A percentile compares a stretch with the other conserved stretches of the same genome.
These are phyloP conservation scores for Drosophila anomalata DNA, from an alignment of 2,888 invertebrate genomes.

Conservation along the genomic window DNA sequence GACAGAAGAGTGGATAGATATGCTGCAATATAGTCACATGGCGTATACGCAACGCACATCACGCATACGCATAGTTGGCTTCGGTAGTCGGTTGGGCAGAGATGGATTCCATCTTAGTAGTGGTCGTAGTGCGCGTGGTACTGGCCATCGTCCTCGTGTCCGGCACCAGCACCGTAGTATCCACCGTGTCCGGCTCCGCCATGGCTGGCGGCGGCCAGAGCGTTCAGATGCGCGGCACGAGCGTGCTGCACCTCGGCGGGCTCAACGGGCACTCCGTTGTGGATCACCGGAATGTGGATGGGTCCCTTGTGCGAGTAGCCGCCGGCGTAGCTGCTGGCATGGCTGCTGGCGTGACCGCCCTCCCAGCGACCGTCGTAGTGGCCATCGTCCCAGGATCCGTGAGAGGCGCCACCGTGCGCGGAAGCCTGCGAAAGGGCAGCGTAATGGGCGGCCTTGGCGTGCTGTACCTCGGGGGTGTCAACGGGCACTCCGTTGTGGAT, in stretches of 20 bases:
- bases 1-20: constrained; percentile 18
- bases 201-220: constrained; percentile 82
- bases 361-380: constrained; percentile 76
- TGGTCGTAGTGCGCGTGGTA: constrained; percentile 76
- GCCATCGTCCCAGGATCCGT: constrained; percentile 73
- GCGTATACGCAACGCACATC: constrained; percentile 14
- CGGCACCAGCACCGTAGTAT: constrained; percentile 71
- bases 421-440: constrained; percentile 82
- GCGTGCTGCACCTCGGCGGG: constrained; percentile 85
- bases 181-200: constrained; percentile 59
- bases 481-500: constrained; percentile 84
- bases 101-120: constrained; percentile 56
- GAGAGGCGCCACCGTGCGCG: constrained; percentile 58
- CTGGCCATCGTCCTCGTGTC: constrained; percentile 79
- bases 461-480: constrained; percentile 85
- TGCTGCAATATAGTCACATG: constrained; percentile 40
- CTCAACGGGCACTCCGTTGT: constrained; percentile 85
- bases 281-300: constrained; percentile 84
- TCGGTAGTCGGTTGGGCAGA: constrained; percentile 58
- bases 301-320: constrained; percentile 82
- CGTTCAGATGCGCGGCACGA: constrained; percentile 83
- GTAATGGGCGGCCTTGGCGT: constrained; percentile 83
- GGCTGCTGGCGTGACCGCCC: constrained; percentile 58
- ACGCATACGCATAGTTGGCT: constrained; percentile 54
- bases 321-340: constrained; percentile 62